Base-by-base conservation (phyloP, 2,113 vertebrate species). In the Paratilapia polleni region DNA sequence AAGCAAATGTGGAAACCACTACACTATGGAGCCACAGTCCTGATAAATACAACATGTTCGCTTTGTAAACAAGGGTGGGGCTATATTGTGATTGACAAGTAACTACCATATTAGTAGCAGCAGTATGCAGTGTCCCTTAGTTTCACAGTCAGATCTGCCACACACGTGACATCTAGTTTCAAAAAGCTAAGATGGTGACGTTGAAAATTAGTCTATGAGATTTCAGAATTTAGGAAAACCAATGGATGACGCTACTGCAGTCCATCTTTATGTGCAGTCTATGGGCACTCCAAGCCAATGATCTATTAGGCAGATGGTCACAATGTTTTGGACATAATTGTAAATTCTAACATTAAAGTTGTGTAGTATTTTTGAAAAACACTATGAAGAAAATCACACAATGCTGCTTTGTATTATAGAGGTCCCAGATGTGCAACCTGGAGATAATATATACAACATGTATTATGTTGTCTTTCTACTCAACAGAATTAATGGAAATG, bases 401-500 rank as follows among this genome's bases (percentile, higher is more conserved):
- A 26, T 47, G 28, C 36, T 11, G 63, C 63, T 66, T 24, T 11
- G 22, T 24, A 17, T 66, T 43, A 66, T 38, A 22, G 62, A 3
- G n/a, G 8, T 17, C 22, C n/a, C 63, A 43, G 63, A 66, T 24
- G 61, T 36, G 61, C 61, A 36, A 38, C 61, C 19, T 63, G 36
- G 13, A 66, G 63, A 43, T 43, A 66, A 66, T 24, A 15, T 43
- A 38, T 5, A 15, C 36, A 36, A 5, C 43, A 43, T 15, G 20
- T 66, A 13, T 24, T 2, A 43, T 0, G 36, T 24, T 68, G 22
- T 11, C 22, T 26, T 47, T 47, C 63, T 47, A 47, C 2, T 47
- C 38, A 47, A n/a, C 0, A 66, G 63, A 66, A 66, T 43, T 2
- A 43, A 12, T 66, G n/a, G 36, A 0, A 2, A 66, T 66, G 36